Evolutionary conservation across 2,797 vertebrate species (phyloP).

Genomic region (Eidolon dupreanum): DNA sequence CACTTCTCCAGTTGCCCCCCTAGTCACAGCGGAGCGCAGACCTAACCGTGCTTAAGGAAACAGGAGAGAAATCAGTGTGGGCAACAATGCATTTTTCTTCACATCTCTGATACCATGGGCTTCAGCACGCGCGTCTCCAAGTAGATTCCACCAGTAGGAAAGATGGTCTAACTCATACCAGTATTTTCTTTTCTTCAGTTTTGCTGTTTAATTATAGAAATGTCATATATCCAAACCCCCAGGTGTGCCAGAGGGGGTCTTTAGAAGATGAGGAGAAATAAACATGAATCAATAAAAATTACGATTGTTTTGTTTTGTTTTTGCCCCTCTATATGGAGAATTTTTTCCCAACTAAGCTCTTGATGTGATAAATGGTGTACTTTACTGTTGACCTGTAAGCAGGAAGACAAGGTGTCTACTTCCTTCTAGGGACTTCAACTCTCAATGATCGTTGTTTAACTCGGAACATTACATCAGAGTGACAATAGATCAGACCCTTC

Average conservation of each 20-base stretch:
- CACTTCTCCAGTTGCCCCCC: background rate
- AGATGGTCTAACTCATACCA: constrained; percentile 37
- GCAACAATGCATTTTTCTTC: background rate
- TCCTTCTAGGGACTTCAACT: background rate
- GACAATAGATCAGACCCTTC: background rate
- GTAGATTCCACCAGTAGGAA: background rate
- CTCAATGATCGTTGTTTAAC: background rate
- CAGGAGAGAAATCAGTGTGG: background rate
- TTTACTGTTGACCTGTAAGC: background rate
- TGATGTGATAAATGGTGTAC: background rate
- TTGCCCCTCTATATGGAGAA: background rate
- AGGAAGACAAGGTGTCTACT: background rate
- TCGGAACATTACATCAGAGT: background rate
- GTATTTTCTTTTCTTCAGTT: background rate
- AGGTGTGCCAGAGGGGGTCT: background rate
- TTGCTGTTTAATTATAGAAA: constrained; percentile 54
- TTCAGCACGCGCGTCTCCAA: background rate
- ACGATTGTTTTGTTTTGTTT: background rate
- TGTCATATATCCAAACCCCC: constrained; percentile 1
- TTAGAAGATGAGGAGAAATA: constrained; percentile 38
- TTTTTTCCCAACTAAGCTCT: background rate
- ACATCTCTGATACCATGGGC: background rate
- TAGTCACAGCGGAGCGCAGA: background rate
- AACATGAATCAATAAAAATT: background rate
- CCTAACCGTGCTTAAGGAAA: background rate